Evolutionary conservation across 2,888 invertebrate species (phyloP).

Genomic region (Flabesymbios commensalis): DNA sequence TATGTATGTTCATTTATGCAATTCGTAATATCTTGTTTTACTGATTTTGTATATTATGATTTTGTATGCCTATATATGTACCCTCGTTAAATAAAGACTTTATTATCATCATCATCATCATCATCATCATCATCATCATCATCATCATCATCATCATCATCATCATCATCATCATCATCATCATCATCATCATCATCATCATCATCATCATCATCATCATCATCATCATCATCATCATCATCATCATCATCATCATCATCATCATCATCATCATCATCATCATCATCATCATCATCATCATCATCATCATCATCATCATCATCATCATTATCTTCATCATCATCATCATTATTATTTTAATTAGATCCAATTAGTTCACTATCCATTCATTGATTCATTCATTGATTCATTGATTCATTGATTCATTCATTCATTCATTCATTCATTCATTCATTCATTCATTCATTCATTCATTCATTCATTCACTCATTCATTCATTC

Average conservation of each 20-base stretch:
- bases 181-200: constrained; percentile 17
- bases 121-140: constrained; percentile 13
- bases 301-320: constrained; percentile 6
- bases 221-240: constrained; percentile 14
- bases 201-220: constrained; percentile 19
- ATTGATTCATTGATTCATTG: no score
- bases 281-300: constrained; percentile 12
- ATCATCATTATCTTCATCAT: constrained; percentile 1
- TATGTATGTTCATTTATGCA: no score
- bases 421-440: no score
- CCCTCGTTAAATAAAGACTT: no score
- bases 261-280: constrained; percentile 9
- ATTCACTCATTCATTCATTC: no score
- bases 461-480: no score
- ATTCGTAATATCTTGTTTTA: no score
- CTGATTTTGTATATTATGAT: no score
- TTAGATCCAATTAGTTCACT: no score
- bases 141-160: constrained; percentile 15
- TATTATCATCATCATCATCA: constrained; percentile 16
- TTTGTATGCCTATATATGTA: neutral
- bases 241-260: constrained; percentile 12
- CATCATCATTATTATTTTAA: neutral
- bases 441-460: no score
- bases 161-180: constrained; percentile 15
- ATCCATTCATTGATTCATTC: no score